Conservation (phyloP, 2,888 invertebrate species). For the Drosophila phalerata region DNA sequence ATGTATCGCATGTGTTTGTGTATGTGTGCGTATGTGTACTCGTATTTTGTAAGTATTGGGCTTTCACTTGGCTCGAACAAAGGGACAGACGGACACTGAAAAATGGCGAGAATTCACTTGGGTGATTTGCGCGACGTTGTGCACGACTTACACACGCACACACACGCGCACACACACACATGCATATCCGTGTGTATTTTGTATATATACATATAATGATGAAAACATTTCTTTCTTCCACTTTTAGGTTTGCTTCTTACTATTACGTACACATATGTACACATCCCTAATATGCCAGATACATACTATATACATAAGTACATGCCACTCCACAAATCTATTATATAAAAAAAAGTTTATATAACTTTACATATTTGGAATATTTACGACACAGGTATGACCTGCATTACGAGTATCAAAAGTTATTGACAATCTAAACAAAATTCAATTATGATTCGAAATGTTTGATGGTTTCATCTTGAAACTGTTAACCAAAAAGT, state of each 20-base stretch:
- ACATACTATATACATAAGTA: not conserved
- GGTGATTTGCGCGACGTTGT: constrained; percentile 74
- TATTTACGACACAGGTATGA: constrained; percentile 2
- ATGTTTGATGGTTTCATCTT: not conserved
- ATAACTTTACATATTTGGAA: constrained; percentile 1
- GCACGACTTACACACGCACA: constrained; percentile 47
- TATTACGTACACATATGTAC: constrained; percentile 10
- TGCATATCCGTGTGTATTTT: constrained; percentile 8
- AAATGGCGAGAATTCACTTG: constrained; percentile 80
- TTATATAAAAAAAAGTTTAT: constrained; percentile 2
- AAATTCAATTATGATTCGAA: not conserved
- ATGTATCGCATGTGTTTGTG: constrained; percentile 17
- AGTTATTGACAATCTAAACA: not conserved
- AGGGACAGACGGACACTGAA: constrained; percentile 79
- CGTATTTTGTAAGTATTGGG: constrained; percentile 58
- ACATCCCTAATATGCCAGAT: constrained; percentile 9
- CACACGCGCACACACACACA: constrained; percentile 5
- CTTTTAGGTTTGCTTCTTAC: constrained; percentile 23
- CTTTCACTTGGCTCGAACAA: constrained; percentile 70
- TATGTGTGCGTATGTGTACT: constrained; percentile 19
- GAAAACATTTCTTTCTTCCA: constrained; percentile 38
- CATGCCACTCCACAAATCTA: not conserved
- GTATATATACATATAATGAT: constrained; percentile 23
- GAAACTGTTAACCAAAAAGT: not conserved
- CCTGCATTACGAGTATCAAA: constrained; percentile 10